Evolutionary conservation across 1,140 invertebrate genomes (phyloP), one percentile per base, ranked within the genome.

Genomic region (Drosophila fuyamai): DNA sequence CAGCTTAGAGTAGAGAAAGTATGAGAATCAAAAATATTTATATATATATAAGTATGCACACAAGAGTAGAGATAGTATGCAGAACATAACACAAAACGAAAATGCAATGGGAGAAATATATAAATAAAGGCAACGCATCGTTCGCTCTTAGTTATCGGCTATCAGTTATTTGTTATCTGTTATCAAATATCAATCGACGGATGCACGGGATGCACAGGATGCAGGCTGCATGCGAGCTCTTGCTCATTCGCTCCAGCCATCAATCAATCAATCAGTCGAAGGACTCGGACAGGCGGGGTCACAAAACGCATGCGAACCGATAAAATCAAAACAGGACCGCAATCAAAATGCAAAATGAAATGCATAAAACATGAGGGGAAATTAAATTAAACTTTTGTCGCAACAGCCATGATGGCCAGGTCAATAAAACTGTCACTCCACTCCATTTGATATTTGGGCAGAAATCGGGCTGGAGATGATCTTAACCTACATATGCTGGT

Each of bases 281-380:
- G 27, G 48, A 16, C 48, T 51, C 53, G 55, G 57, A 41, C 18
- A 14, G 32, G 53, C 18, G 18, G 23, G 58, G 48, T 38, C 23
- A 60, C 44, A 65, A 44, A 66, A 62, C 46, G 16, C 79, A 81
- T 84, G 65, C 60, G 48, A 73, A 62, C 23, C 51, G 48, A 74
- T 75, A 38, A 75, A 75, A 75, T 74, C 50, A 75, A 75, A 74
- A 63, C 41, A 50, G 38, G 53, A 71, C 54, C 40, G 60, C 65
- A 68, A 32, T 68, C 66, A 72, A 72, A 71, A 71, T 71, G 65
- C 68, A 71, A 70, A 70, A 70, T 58, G 53, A 72, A 71, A 71
- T 56, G 36, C 63, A 56, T 57, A 71, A 55, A n/a, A 13, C 35
- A 68, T 56, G 43, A 57, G 14, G 47, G 35, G 35, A 46, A 70